Evolutionary conservation across 2,888 invertebrate species (phyloP).

Genomic region (Melieria omissa): DNA sequence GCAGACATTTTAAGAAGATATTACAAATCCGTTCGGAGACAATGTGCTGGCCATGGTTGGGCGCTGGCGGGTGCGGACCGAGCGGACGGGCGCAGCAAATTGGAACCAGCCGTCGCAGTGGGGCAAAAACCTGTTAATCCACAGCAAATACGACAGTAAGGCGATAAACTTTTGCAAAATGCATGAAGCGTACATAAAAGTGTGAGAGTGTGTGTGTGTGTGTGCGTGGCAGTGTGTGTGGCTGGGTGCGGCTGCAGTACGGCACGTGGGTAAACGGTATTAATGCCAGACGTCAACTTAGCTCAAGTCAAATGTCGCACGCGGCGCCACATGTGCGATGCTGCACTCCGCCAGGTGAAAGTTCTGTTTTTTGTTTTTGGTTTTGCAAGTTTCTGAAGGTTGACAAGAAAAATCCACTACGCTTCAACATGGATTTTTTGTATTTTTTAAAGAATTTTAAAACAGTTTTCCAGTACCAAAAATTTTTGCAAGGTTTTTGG

Average conservation of each 20-base stretch:
- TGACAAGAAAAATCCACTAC: no score
- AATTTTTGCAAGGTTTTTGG: no score
- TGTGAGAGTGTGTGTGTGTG: background rate
- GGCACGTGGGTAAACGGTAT: slow-evolving; percentile 12
- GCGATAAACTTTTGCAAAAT: slow-evolving; percentile 12
- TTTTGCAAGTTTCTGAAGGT: background rate
- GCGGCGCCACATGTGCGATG: no score
- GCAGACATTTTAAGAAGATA: slow-evolving; percentile 20
- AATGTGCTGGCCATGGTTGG: background rate
- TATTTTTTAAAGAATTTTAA: no score
- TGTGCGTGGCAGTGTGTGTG: slow-evolving; percentile 16
- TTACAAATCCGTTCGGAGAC: slow-evolving; percentile 20
- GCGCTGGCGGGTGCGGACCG: slow-evolving; percentile 1
- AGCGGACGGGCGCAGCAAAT: slow-evolving; percentile 14
- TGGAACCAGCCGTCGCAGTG: background rate
- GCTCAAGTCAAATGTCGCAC: background rate
- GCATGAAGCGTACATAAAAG: slow-evolving; percentile 4
- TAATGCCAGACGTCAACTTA: slow-evolving; percentile 24
- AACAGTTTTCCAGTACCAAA: no score
- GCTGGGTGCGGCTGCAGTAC: background rate
- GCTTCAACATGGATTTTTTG: no score
- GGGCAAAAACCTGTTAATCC: slow-evolving; percentile 20
- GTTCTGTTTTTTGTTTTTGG: background rate
- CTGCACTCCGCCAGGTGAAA: no score
- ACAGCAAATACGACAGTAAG: slow-evolving; percentile 24